Conservation (phyloP, 2,888 invertebrate species). For the Chymomyza fuscimana region DNA sequence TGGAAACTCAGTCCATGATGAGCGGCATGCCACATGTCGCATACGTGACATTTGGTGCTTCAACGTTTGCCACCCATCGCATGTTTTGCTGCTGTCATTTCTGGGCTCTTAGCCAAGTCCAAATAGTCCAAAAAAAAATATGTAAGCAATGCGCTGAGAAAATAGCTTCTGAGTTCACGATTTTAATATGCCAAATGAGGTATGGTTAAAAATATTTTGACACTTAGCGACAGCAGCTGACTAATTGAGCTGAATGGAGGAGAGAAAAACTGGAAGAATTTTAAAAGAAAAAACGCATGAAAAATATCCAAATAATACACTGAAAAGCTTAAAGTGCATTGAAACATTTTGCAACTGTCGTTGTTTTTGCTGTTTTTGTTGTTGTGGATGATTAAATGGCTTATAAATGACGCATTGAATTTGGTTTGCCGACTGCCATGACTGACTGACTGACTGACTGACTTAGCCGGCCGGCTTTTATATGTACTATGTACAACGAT, state of each 20-base stretch:
- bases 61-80: not conserved
- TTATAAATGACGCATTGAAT: slow-evolving; percentile 63
- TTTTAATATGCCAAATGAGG: slow-evolving; percentile 1
- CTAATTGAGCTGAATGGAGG: slow-evolving; percentile 49
- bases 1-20: slow-evolving; percentile 4
- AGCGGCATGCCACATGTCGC: slow-evolving; percentile 70
- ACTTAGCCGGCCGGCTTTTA: slow-evolving; percentile 10
- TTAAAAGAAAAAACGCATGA: slow-evolving; percentile 3
- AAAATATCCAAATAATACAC: slow-evolving; percentile 38
- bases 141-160: slow-evolving; percentile 8
- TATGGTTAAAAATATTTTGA: slow-evolving; percentile 59
- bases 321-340: slow-evolving; percentile 49
- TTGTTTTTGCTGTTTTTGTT: slow-evolving; percentile 5
- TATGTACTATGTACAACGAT: not conserved
- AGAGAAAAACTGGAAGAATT: not conserved
- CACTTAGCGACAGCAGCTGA: slow-evolving; percentile 69
- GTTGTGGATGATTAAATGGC: slow-evolving; percentile 60
- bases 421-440: slow-evolving; percentile 23
- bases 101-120: slow-evolving; percentile 59
- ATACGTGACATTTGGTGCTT: slow-evolving; percentile 68
- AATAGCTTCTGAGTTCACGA: not conserved
- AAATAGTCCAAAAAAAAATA: slow-evolving; percentile 45
- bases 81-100: slow-evolving; percentile 38
- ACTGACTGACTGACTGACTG: not conserved
- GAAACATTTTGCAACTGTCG: slow-evolving; percentile 12